Percentiles rank a stretch among this genome's conserved stretches.
phyloP scores from a whole-genome alignment of 1,140 invertebrate genomes.

The Galendromus occidentalis region DNA sequence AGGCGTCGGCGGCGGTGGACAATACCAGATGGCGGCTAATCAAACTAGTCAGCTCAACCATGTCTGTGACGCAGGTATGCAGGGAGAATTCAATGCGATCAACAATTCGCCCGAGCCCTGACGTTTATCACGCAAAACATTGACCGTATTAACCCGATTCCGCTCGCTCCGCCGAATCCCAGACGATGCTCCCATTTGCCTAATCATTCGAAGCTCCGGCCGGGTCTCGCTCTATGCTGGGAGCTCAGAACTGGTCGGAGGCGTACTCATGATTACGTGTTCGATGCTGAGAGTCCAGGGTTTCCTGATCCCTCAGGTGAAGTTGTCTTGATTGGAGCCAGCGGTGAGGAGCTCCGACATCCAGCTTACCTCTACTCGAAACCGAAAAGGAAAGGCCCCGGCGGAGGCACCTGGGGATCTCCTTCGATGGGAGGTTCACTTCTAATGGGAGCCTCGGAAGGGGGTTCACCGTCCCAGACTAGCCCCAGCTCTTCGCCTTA shows the following conservation, averaged over 20 bases:
- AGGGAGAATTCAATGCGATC: too few species aligned
- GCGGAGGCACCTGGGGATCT: not conserved
- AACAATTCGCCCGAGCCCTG: too few species aligned
- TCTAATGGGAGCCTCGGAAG: not conserved
- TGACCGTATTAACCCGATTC: too few species aligned
- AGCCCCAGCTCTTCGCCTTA: constrained; percentile 7
- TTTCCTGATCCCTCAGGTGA: not conserved
- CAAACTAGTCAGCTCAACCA: not conserved
- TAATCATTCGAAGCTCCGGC: too few species aligned
- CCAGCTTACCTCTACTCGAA: constrained; percentile 6
- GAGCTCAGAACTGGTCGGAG: too few species aligned
- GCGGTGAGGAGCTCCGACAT: constrained; percentile 1
- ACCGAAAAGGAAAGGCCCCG: not conserved
- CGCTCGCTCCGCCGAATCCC: too few species aligned
- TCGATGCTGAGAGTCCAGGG: too few species aligned
- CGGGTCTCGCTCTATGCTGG: too few species aligned
- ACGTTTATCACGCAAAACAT: too few species aligned
- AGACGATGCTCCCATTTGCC: too few species aligned
- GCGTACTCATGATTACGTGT: too few species aligned
- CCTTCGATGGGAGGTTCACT: constrained; percentile 2
- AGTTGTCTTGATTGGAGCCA: not conserved
- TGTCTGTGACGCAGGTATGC: not conserved
- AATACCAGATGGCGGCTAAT: constrained; percentile 3
- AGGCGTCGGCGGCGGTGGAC: not conserved
- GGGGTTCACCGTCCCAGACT: constrained; percentile 2